Base-by-base conservation (phyloP, 2,888 invertebrate genomes). In the Rhagonycha fulva region DNA sequence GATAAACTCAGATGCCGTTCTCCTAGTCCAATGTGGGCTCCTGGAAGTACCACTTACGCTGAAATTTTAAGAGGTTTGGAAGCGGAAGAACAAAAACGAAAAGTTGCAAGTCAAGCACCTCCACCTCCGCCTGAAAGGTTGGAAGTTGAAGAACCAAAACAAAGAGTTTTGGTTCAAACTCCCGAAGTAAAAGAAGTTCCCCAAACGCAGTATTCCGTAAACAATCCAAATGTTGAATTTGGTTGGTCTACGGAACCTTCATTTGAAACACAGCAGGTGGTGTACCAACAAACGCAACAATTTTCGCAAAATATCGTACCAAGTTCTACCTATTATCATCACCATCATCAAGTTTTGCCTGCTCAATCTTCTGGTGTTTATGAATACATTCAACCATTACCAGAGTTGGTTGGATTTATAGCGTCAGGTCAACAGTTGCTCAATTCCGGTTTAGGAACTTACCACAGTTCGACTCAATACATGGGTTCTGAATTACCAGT, bases 31-130 rank as follows among this genome's bases (percentile, higher is more conserved):
- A 91, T 93, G 85, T 95, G 94, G 94, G 86, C 89, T 63, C 93
- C 93, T 3, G 94, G 94, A 30, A 92, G 92, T 24, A 92, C 94
- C 68, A 92, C 94, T 68, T 96, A 95, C 86, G 94, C 96, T 68
- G 94, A 95, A 87, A 93, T 96, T 79, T 90, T 95, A 77, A 91
- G 92, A 81, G 94, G 95, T 9, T 66, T 72, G 10, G 73, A 75
- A 23, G 70, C 62, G 10, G 69, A 74, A 23, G 74, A 71, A 69
- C 12, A 32, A 69, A 69, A 75, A 69, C 19, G 23, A 24, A 23
- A 19, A 12, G 14, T 1, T 66, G 63, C 63, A 61, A 61, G 61
- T 61, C 9, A 5, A 14, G 14, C 7, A 14, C 61, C 5, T 10
- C n/a, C 7, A 14, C 61, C 5, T 10, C n/a, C 10, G 14, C 12